Base-by-base conservation (phyloP, 2,888 invertebrate species). In the Cryptus viduatorius region DNA sequence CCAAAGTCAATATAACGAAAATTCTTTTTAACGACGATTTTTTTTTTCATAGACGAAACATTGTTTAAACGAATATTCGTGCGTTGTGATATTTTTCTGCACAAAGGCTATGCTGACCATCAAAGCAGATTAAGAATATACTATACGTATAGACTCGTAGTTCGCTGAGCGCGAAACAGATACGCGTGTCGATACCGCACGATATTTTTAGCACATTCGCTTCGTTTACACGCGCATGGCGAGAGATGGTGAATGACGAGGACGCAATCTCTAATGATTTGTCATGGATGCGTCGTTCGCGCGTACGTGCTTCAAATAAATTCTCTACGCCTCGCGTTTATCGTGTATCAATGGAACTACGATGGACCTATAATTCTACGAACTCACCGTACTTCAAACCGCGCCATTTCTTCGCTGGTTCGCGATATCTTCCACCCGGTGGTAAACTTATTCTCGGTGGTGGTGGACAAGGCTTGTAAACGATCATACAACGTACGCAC, bases 401-500 rank as follows among this genome's bases (percentile, higher is more conserved):
- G 3, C 83, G 90, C 90, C 91, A 92, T 46, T 90, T 90, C 56
- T 86, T 87, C 29, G 90, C 90, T 10, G 90, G 88, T 37, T 90
- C 89, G 71, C 87, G 87, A 81, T 92, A 92, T 83, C 83, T 91
- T 84, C 90, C 88, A 72, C 81, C 88, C 24, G 91, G 90, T 44
- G 89, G 86, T 31, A 89, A 85, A 53, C 90, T 89, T 24, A 90
- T 90, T 83, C 87, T 89, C 65, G 90, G 85, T 37, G 89, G 86
- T 72, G 89, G 85, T 64, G 90, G 86, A 87, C 93, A 93, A 12
- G 92, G 92, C 71, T 93, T 92, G 86, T 92, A 93, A 82, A 92
- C 89, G 72, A 93, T 87, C 91, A 91, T 92, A 86, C 93, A 93
- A 72, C 90, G 89, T 78, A 90, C 86, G 87, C 93, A 93, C 84